Evolutionary conservation across 2,888 invertebrate genomes (phyloP), one percentile per base, ranked within the genome.

Genomic region (Drosophila buzzatii): DNA sequence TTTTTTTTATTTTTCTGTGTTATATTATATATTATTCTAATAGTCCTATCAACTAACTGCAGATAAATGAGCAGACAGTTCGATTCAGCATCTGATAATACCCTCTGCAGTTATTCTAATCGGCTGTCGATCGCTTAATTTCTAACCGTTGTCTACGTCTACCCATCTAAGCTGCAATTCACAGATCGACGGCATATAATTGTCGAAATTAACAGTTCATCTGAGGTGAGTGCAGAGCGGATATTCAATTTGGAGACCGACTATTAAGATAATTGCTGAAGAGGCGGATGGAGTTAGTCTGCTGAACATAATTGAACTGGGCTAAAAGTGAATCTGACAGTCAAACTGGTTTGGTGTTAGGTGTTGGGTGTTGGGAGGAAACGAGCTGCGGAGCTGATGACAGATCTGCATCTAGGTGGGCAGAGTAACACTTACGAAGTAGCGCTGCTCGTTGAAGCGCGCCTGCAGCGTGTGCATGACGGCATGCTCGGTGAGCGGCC

Each of bases 401-500:
- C 35, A 12, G 49, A 31, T n/a, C n/a, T n/a, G 33, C 3, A 6
- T n/a, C 2, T 12, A 0, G 6, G 31, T 31, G 37, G 37, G n/a
- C 44, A 10, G 35, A 16, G 47, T 69, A 5, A 7, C 14, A 37
- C 97, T 96, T 93, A 98, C 98, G 93, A 97, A 98, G 92, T 97
- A 97, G 90, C 97, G 96, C 86, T 96, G 95, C 80, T 96, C 96
- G 91, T 96, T 96, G 94, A 98, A 98, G 91, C 98, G 95, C 12
- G 97, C 96, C 92, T 98, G 98, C 79, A 99, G 95, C 90, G 98
- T 97, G 92, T 97, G 96, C 93, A 98, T 96, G 56, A 98, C 96
- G 68, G 98, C 98, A 93, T 98, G 98, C 93, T 99, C 98, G 41
- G 98, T 98, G 89, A 98, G 95, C 60, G 98, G 98, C 41, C 98